phyloP scores from a whole-genome alignment of 2,113 vertebrate species.

The Helogale parvula region DNA sequence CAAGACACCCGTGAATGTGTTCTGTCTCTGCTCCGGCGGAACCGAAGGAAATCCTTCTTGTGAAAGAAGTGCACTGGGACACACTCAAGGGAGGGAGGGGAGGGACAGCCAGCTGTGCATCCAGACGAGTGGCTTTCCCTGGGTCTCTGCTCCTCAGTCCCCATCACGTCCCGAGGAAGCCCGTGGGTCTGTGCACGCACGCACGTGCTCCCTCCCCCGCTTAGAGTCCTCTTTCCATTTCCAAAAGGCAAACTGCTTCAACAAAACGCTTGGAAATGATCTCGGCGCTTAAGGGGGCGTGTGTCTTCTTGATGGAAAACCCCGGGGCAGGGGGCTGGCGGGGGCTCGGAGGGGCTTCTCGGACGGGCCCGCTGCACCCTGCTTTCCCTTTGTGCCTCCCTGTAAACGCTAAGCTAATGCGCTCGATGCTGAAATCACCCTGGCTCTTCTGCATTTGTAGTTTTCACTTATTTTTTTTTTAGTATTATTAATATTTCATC shows the following conservation, averaged over 20 bases:
- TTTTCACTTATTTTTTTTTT: slow-evolving; percentile 74
- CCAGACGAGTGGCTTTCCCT: neutral
- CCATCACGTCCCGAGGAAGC: neutral
- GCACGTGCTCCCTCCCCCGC: too few species aligned
- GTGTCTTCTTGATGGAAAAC: neutral
- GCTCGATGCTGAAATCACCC: neutral
- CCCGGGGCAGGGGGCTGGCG: neutral
- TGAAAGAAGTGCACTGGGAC: neutral
- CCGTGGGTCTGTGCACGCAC: fast-evolving
- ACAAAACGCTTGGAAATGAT: neutral
- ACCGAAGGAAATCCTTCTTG: neutral
- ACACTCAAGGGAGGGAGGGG: neutral
- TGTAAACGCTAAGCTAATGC: slow-evolving; percentile 33
- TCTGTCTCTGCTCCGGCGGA: neutral
- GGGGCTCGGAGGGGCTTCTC: neutral
- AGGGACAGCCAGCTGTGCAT: neutral
- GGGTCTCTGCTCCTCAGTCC: neutral
- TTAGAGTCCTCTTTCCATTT: neutral
- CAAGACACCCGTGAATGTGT: neutral
- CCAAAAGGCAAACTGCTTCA: neutral
- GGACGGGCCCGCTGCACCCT: fast-evolving
- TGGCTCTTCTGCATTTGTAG: slow-evolving; percentile 56
- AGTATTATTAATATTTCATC: slow-evolving; percentile 81
- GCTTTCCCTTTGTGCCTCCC: neutral
- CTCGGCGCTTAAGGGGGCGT: neutral